phyloP scores from a whole-genome alignment of 2,888 invertebrate species.

The Ptilodon capucinus region DNA sequence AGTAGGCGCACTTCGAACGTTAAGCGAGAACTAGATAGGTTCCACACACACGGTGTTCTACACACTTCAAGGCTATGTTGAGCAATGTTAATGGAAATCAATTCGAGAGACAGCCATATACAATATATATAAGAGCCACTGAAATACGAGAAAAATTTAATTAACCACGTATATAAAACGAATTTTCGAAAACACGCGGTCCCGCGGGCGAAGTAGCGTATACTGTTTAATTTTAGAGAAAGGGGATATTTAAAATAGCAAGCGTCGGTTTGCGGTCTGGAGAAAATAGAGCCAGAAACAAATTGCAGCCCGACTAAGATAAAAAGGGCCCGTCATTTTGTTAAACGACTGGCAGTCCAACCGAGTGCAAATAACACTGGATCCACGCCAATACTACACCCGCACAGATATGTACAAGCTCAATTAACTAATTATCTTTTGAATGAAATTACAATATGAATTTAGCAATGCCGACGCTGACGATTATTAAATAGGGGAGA shows the following conservation, averaged over 20 bases:
- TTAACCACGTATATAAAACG: neutral
- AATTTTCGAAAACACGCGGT: conserved; percentile 18
- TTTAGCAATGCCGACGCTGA: neutral
- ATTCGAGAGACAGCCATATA: neutral
- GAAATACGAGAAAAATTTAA: neutral
- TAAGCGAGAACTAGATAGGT: too few relatives aligned
- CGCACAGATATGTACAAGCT: conserved; percentile 11
- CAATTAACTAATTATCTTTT: conserved; percentile 23
- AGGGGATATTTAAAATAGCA: conserved; percentile 71
- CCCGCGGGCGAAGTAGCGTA: conserved; percentile 32
- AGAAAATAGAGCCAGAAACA: conserved; percentile 74
- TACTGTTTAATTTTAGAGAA: conserved; percentile 63
- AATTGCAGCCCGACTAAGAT: conserved; percentile 76
- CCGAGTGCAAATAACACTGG: conserved; percentile 59
- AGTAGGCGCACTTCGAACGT: too few relatives aligned
- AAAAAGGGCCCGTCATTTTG: conserved; percentile 79
- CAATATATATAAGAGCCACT: neutral
- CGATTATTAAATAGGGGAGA: neutral
- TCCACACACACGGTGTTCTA: neutral
- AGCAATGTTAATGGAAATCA: neutral
- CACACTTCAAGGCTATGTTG: neutral
- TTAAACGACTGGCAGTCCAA: conserved; percentile 70
- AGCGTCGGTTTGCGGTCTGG: conserved; percentile 66
- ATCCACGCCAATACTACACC: conserved; percentile 18
- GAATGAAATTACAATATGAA: neutral